Conservation (phyloP, 2,888 invertebrate genomes). For the Chrysolina oricalcia region DNA sequence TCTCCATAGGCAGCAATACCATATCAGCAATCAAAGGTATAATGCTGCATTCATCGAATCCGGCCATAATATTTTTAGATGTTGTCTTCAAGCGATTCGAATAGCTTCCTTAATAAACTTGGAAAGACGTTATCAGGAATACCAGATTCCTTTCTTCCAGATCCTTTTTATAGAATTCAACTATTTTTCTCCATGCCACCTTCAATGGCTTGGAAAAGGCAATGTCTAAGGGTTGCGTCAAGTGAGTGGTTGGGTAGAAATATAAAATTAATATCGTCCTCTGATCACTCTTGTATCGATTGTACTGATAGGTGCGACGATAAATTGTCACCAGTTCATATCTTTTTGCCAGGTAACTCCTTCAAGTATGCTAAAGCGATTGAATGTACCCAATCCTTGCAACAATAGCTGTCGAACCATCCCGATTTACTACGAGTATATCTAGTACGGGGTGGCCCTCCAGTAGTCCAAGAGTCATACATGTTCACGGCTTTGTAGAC, state of each 20-base stretch:
- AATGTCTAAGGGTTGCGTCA: neutral
- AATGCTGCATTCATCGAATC: too few species aligned
- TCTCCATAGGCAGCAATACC: too few species aligned
- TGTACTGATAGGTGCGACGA: conserved; percentile 8
- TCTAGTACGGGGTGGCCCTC: conserved; percentile 20
- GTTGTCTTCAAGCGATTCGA: neutral
- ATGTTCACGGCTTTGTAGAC: conserved; percentile 29
- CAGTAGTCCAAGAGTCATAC: conserved; percentile 27
- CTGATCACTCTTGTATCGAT: neutral
- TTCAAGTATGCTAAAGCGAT: conserved; percentile 17
- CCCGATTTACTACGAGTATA: conserved; percentile 19
- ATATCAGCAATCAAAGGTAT: too few species aligned
- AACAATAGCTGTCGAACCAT: conserved; percentile 21
- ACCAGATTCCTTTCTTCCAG: neutral
- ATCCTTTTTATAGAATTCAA: neutral
- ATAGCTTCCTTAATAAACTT: neutral
- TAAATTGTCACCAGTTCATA: too few species aligned
- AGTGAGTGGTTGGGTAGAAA: neutral
- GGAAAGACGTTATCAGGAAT: neutral
- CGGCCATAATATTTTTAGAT: neutral
- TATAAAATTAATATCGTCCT: conserved; percentile 6
- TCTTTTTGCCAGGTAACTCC: conserved; percentile 27
- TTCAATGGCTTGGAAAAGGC: neutral
- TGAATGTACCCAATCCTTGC: conserved; percentile 25
- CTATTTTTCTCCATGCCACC: neutral